These are phyloP conservation scores for Pomacea canaliculata DNA, from an alignment of 2,888 invertebrate genomes.

Conservation along the genomic window DNA sequence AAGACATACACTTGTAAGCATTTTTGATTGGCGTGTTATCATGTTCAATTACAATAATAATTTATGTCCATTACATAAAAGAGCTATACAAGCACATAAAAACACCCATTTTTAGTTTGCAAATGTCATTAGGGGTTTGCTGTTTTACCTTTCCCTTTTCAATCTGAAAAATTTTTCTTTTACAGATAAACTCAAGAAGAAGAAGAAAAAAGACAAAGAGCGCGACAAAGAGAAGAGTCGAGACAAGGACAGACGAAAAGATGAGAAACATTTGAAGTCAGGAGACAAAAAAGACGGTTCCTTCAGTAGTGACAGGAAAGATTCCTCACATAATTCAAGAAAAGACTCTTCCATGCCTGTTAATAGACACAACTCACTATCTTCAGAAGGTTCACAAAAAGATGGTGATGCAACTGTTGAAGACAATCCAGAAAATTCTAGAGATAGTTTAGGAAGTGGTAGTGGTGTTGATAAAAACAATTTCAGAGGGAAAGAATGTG, in stretches of 20 bases:
- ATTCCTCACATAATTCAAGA: constrained; percentile 28
- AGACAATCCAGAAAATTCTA: constrained; percentile 13
- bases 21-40: no score
- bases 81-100: no score
- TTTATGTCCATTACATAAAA: no score
- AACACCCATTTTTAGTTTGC: no score
- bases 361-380: background rate
- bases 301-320: constrained; percentile 32
- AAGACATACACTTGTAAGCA: no score
- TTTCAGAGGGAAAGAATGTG: constrained; percentile 10
- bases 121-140: no score
- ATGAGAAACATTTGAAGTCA: constrained; percentile 20
- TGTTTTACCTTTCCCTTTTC: no score
- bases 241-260: constrained; percentile 28
- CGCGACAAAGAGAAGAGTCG: constrained; percentile 67
- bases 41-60: no score
- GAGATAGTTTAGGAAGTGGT: constrained; percentile 26
- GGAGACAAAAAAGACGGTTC: constrained; percentile 25
- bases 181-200: constrained; percentile 47
- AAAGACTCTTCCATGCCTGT: constrained; percentile 19
- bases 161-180: constrained; percentile 1
- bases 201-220: constrained; percentile 46
- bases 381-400: constrained; percentile 21
- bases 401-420: constrained; percentile 16
- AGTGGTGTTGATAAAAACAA: constrained; percentile 12